phyloP scores from a whole-genome alignment of 2,888 invertebrate genomes.

The Caenorhabditis angaria region DNA sequence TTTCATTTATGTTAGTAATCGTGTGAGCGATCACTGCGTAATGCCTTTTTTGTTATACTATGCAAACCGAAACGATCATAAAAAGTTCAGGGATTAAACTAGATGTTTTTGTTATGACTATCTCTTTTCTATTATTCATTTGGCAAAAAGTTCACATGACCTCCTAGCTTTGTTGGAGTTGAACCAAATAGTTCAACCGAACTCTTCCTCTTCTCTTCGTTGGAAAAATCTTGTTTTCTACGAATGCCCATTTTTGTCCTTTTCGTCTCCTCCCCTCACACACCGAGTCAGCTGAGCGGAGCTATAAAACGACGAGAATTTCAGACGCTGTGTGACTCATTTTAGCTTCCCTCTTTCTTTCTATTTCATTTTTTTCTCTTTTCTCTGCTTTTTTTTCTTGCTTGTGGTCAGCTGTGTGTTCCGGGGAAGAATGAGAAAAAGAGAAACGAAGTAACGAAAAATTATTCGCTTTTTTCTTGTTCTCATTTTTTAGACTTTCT shows the following conservation, averaged over 20 bases:
- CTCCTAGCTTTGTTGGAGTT: too few species aligned
- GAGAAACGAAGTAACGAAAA: not conserved
- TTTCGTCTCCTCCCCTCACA: not conserved
- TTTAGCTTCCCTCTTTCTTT: not conserved
- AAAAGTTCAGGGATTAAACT: too few species aligned
- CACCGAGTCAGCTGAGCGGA: not conserved
- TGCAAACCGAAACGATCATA: too few species aligned
- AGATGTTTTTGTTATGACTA: too few species aligned
- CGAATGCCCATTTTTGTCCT: conserved; percentile 5
- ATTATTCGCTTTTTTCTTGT: not conserved
- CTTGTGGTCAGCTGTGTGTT: not conserved
- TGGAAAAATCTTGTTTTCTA: not conserved
- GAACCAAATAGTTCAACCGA: not conserved
- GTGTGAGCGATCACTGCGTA: too few species aligned
- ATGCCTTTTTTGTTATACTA: too few species aligned
- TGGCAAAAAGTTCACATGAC: too few species aligned
- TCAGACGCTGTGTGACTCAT: conserved; percentile 1
- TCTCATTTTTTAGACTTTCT: not conserved
- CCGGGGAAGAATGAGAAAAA: not conserved
- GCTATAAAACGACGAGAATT: not conserved
- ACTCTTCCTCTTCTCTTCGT: too few species aligned
- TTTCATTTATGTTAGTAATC: not conserved
- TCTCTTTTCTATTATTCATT: too few species aligned
- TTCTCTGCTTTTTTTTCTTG: not conserved
- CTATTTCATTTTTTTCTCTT: not conserved